A percentile compares a stretch with the other conserved stretches of the same genome.
Evolutionary conservation across 2,888 invertebrate genomes (phyloP).

Genomic region (Fragum sueziense): DNA sequence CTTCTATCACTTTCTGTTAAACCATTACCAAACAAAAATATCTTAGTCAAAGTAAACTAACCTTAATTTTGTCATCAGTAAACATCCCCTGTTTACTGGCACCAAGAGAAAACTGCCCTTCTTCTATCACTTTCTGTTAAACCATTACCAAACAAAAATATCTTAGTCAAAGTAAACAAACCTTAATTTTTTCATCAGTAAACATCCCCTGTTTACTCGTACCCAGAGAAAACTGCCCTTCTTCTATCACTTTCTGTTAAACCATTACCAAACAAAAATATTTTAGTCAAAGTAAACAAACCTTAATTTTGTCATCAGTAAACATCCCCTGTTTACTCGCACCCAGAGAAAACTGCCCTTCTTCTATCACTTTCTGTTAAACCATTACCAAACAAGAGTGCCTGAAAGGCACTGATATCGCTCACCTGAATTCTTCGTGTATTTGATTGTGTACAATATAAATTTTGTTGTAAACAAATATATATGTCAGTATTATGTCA

Average conservation of each 20-base stretch:
- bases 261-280: too few relatives aligned
- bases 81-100: constrained; percentile 67
- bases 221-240: constrained; percentile 77
- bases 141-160: too few relatives aligned
- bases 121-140: constrained; percentile 81
- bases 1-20: constrained; percentile 81
- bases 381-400: too few relatives aligned
- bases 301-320: constrained; percentile 69
- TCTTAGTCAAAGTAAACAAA: too few relatives aligned
- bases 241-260: constrained; percentile 81
- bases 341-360: constrained; percentile 77
- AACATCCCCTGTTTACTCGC: constrained; percentile 67
- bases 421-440: too few relatives aligned
- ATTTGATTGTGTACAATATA: too few relatives aligned
- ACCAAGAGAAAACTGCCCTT: constrained; percentile 77
- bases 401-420: too few relatives aligned
- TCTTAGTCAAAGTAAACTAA: too few relatives aligned
- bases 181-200: constrained; percentile 69
- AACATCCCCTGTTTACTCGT: constrained; percentile 67
- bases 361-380: constrained; percentile 81
- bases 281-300: too few relatives aligned
- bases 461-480: too few relatives aligned
- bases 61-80: constrained; percentile 69
- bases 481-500: too few relatives aligned
- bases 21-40: too few relatives aligned